Evolutionary conservation across 2,113 vertebrate genomes (phyloP), one percentile per base, ranked within the genome.

Genomic region (Tupaia chinensis): DNA sequence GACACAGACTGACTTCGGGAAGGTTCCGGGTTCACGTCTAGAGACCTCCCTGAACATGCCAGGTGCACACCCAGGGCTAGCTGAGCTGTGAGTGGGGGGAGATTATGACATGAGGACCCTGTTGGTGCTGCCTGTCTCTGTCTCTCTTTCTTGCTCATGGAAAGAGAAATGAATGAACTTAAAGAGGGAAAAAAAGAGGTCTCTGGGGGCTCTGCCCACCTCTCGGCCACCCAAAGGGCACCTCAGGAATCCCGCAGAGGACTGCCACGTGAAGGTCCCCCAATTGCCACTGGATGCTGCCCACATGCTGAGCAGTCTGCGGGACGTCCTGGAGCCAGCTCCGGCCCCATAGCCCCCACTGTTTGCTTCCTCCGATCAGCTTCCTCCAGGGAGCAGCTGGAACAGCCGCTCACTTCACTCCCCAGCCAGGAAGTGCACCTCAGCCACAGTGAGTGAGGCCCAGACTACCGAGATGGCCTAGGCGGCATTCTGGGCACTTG

Each of bases 391-490:
- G 13, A 91, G 65, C 44, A 10, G n/a, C 60, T 34, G 0, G 27
- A 19, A 1, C 1, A 17, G 7, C 54, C 1, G 14, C 68, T 25
- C 7, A 7, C 15, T 1, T 15, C 0, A 0, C 19, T 5, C 25
- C 32, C 44, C 44, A 44, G 44, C 44, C 44, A 44, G 44, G 44
- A 44, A 44, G 5, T 44, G 44, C 44, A 5, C 44, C 44, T 5
- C 44, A 44, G 44, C 44, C 44, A 44, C 44, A 44, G 44, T 44
- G 44, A 44, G 0, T 7, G 74, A 54, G 23, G 16, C 66, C 79
- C 58, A 19, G 66, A 9, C 53, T n/a, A 5, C 15, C 0, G 0
- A 63, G 17, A 32, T 1, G 44, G 83, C 84, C 5, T 60, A 1
- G 0, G 13, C 0, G 66, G 63, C n/a, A 53, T 25, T 1, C 73